phyloP scores from a whole-genome alignment of 1,140 invertebrate genomes.

The Tachypleus tridentatus region DNA sequence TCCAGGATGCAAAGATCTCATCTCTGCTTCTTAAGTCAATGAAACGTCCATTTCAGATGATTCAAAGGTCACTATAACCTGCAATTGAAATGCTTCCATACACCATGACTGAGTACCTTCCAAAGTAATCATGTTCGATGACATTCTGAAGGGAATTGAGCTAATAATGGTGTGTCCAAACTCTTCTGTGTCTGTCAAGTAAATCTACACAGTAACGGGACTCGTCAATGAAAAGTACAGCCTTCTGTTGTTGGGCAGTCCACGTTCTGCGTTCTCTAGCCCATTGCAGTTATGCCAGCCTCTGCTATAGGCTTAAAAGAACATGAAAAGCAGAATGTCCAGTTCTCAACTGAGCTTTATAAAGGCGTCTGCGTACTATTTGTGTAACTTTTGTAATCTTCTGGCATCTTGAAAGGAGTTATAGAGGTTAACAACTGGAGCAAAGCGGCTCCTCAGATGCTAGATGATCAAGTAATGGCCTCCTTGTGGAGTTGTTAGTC shows the following conservation, averaged over 20 bases:
- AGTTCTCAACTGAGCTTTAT: too few relatives aligned
- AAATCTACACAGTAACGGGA: neutral
- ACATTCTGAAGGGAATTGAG: neutral
- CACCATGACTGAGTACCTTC: conserved; percentile 1
- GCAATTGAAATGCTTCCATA: conserved; percentile 1
- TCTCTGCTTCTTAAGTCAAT: conserved; percentile 1
- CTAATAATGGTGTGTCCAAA: neutral
- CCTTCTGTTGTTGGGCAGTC: neutral
- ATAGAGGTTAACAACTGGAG: too few relatives aligned
- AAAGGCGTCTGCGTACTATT: too few relatives aligned
- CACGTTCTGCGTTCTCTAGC: neutral
- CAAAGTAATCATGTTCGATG: neutral
- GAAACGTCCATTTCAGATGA: conserved; percentile 3
- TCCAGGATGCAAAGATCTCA: conserved; percentile 3
- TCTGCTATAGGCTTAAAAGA: too few relatives aligned
- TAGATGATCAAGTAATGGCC: too few relatives aligned
- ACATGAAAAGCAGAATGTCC: too few relatives aligned
- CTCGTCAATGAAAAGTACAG: conserved; percentile 1
- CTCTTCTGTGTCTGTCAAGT: neutral
- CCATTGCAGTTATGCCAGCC: too few relatives aligned
- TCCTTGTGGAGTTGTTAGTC: too few relatives aligned
- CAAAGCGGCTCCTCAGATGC: too few relatives aligned
- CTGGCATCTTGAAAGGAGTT: too few relatives aligned
- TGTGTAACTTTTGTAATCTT: too few relatives aligned
- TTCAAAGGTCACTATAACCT: neutral